Percentiles rank a stretch among this genome's conserved stretches.
These are phyloP conservation scores for Panagrolaimus sp. DNA, from an alignment of 1,140 invertebrate species.

Conservation along the genomic window DNA sequence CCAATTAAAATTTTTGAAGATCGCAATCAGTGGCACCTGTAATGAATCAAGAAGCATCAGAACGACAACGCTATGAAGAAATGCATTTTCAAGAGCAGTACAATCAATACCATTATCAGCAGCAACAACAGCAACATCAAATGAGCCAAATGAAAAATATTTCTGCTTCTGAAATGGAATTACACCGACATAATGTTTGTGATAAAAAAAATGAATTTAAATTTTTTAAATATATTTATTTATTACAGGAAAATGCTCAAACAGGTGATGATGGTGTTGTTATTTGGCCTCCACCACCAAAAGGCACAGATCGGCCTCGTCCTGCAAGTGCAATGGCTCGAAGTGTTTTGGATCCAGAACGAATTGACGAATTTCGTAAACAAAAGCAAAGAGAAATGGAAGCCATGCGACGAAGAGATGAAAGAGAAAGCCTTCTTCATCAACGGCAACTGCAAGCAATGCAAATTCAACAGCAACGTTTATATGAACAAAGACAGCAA, in stretches of 20 bases:
- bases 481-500: constrained; percentile 31
- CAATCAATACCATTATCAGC: constrained; percentile 14
- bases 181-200: constrained; percentile 19
- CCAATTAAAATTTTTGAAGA: background rate
- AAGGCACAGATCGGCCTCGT: constrained; percentile 23
- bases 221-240: background rate
- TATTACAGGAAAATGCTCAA: background rate
- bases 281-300: constrained; percentile 50
- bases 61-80: constrained; percentile 2
- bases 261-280: constrained; percentile 35
- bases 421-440: constrained; percentile 28
- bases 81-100: constrained; percentile 15
- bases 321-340: constrained; percentile 33
- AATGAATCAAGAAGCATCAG: constrained; percentile 8
- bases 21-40: constrained; percentile 15
- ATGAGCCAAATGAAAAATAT: constrained; percentile 25
- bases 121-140: background rate
- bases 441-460: constrained; percentile 42
- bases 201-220: background rate
- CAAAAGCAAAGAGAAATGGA: constrained; percentile 50
- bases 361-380: constrained; percentile 47
- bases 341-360: constrained; percentile 51
- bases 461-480: constrained; percentile 45
- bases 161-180: constrained; percentile 31
- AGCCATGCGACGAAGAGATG: constrained; percentile 43